Conservation (phyloP, 2,888 invertebrate species). For the Spicauda simplicius region DNA sequence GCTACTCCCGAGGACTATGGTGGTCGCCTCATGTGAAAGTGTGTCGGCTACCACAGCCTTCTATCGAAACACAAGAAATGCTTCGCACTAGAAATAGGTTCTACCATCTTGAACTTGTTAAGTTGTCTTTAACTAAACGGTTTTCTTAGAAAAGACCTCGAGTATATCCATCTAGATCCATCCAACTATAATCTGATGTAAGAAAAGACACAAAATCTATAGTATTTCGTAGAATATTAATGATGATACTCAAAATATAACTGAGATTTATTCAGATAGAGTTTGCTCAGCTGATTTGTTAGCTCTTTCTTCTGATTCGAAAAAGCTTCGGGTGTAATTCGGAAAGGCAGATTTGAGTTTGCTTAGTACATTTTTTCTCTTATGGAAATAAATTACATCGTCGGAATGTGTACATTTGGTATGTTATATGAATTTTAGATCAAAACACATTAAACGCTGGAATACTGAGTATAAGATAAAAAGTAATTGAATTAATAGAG, state of each 20-base stretch:
- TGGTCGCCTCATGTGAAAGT: too few relatives aligned
- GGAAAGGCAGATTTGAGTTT: background rate
- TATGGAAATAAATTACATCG: background rate
- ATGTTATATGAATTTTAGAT: background rate
- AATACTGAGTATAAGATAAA: too few relatives aligned
- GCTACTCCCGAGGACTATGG: too few relatives aligned
- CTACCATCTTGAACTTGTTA: too few relatives aligned
- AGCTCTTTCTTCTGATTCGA: conserved; percentile 9
- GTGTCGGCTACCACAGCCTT: too few relatives aligned
- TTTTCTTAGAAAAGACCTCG: too few relatives aligned
- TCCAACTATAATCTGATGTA: too few relatives aligned
- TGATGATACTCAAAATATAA: conserved; percentile 14
- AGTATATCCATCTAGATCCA: too few relatives aligned
- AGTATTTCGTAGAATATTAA: conserved; percentile 12
- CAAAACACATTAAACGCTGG: background rate
- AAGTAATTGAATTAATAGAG: too few relatives aligned
- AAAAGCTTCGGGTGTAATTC: conserved; percentile 5
- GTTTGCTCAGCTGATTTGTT: conserved; percentile 10
- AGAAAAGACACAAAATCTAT: background rate
- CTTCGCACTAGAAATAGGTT: too few relatives aligned
- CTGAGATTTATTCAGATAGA: conserved; percentile 7
- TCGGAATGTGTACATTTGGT: background rate
- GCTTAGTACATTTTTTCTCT: conserved; percentile 1
- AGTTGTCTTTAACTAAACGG: too few relatives aligned
- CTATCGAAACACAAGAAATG: too few relatives aligned